Evolutionary conservation across 2,888 invertebrate species (phyloP).

Genomic region (Chrysotoxum bicinctum): DNA sequence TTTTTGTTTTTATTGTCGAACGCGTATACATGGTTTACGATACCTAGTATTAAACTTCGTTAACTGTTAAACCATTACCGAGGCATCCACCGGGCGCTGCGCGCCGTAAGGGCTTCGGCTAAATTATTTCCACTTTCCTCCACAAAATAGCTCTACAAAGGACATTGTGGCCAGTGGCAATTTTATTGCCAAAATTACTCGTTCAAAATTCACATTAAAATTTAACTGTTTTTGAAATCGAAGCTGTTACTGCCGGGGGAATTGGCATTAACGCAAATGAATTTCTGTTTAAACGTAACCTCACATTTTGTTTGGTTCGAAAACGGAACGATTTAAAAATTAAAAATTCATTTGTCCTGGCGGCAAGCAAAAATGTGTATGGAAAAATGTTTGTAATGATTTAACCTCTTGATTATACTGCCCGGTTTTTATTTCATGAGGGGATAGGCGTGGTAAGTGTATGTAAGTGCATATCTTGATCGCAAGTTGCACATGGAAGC

Average conservation of each 20-base stretch:
- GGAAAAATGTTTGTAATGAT: neutral
- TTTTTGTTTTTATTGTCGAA: conserved; percentile 46
- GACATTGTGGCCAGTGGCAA: conserved; percentile 54
- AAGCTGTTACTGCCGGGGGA: conserved; percentile 15
- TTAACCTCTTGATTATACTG: too few relatives aligned
- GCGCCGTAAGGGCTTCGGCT: conserved; percentile 14
- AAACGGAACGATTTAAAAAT: conserved; percentile 8
- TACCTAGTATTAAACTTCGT: conserved; percentile 39
- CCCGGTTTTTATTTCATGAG: too few relatives aligned
- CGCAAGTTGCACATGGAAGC: too few relatives aligned
- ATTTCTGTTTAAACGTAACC: conserved; percentile 14
- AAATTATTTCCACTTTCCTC: conserved; percentile 47
- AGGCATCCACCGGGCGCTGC: neutral
- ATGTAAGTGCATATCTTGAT: too few relatives aligned
- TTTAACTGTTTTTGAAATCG: conserved; percentile 43
- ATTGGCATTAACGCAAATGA: conserved; percentile 6
- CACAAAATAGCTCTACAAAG: conserved; percentile 41
- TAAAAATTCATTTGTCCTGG: neutral
- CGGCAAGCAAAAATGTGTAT: neutral
- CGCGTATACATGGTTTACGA: conserved; percentile 49
- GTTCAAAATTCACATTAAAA: conserved; percentile 40
- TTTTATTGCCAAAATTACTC: conserved; percentile 54
- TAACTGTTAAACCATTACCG: conserved; percentile 37
- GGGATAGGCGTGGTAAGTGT: too few relatives aligned
- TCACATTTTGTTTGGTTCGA: conserved; percentile 2